Base-by-base conservation (phyloP, 2,888 invertebrate genomes). In the Stenchaetothrips biformis region DNA sequence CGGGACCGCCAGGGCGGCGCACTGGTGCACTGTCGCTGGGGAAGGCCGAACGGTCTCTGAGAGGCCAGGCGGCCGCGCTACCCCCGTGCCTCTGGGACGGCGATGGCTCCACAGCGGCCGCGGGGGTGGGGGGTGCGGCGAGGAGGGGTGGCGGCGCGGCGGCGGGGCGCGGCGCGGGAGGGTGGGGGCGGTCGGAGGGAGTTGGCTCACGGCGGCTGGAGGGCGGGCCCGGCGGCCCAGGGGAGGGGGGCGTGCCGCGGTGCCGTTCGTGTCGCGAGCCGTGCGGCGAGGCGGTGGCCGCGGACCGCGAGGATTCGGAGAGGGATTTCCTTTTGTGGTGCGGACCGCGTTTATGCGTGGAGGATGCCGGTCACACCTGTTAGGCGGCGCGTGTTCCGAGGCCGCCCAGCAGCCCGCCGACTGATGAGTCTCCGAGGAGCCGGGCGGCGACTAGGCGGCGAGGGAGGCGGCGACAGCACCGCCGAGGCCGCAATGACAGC, bases 41-140 rank as follows among this genome's bases (percentile, higher is more conserved):
- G 67, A 74, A 74, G 67, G 21, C 67, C 8, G 21, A 74, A 74
- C 67, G 67, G 67, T 74, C 67, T 74, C 67, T 74, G 67, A 74
- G 67, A 74, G 67, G 67, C 67, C 25, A 25, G 67, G 37, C 37
- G 37, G 37, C 37, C 37, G 37, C 37, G 37, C 37, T 37, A 37
- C 37, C 37, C 37, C 37, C 25, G 21, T 11, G 25, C 67, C 67
- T 74, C 67, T 21, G 67, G 67, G 67, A 74, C 67, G 4, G 67
- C 67, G 67, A 74, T 74, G 21, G 67, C 67, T 74, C 67, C 67
- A 21, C 67, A 59, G 59, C 59, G 59, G 13, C 59, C 13, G 59
- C n/a, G 2, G 67, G 67, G n/a, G 67, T 25, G 7, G 67, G 25
- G 67, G 67, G 67, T 8, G 6, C 53, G 53, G 53, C 53, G 53